Evolutionary conservation across 1,140 invertebrate species (phyloP).

Genomic region (Drosophila rufa): DNA sequence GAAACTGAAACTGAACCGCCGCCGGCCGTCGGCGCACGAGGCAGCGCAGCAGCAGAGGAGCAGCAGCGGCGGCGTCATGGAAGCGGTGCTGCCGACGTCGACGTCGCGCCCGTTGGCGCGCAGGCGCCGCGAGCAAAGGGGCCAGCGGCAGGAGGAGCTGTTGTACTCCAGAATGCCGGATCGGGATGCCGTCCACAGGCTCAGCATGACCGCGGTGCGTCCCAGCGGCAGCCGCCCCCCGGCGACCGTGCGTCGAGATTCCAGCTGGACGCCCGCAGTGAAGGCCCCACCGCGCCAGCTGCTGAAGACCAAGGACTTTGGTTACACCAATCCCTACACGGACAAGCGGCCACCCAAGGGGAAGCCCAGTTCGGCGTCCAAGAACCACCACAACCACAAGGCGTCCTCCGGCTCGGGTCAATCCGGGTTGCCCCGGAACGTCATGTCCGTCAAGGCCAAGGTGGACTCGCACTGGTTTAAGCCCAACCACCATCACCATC

Average conservation of each 20-base stretch:
- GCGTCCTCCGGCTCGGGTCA: neutral
- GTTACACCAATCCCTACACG: neutral
- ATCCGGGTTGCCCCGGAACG: neutral
- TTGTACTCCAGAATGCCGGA: neutral
- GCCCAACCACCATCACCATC: neutral
- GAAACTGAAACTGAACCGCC: constrained; percentile 67
- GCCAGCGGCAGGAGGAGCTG: constrained; percentile 11
- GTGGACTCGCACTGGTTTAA: constrained; percentile 27
- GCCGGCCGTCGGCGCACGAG: constrained; percentile 21
- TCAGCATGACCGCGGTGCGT: constrained; percentile 3
- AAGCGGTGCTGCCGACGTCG: constrained; percentile 6
- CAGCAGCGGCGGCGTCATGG: constrained; percentile 15
- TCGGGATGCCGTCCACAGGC: neutral
- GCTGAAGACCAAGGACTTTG: neutral
- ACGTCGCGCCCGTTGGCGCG: constrained; percentile 51
- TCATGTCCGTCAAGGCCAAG: constrained; percentile 25
- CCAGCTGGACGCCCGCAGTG: neutral
- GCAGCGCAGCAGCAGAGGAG: constrained; percentile 22
- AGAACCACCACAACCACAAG: neutral
- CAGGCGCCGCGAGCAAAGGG: constrained; percentile 56
- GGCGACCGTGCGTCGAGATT: neutral
- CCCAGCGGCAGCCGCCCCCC: neutral
- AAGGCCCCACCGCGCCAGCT: neutral
- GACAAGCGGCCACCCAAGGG: neutral
- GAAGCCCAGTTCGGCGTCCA: neutral